Base-by-base conservation (phyloP, 1,140 invertebrate genomes). In the Diprion similis region DNA sequence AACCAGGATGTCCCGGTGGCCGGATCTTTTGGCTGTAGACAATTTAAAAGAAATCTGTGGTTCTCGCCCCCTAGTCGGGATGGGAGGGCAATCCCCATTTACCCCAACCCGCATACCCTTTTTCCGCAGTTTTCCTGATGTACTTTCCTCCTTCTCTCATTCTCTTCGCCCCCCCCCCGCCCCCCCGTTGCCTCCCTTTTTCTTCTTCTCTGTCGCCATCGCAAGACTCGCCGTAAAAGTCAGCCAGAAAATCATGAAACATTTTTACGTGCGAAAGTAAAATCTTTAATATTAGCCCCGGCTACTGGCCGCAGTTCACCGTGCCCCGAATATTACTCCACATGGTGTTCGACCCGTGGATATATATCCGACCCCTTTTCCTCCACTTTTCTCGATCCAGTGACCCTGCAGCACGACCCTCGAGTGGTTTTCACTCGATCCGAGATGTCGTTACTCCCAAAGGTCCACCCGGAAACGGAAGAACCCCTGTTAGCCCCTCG, bases 361-460 rank as follows among this genome's bases (percentile, higher is more conserved):
- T 37, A 37, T 37, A 37, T 37, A 37, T 37, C 24, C 24, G 6
- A 37, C 24, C 24, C 24, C 24, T 59, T 59, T 59, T 59, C 51
- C 24, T 17, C 51, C n/a, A 37, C 51, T 17, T 15, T 59, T 9
- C 51, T 17, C n/a, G 51, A 59, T 59, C 51, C 51, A 59, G 51
- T 17, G 8, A 17, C 24, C 24, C 24, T 37, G 51, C 24, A 37
- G 24, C 24, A 37, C 6, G n/a, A 17, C 51, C n/a, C 11, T 0
- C 6, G 51, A 59, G 51, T 59, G 51, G 51, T 59, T 59, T 59
- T n/a, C 51, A 59, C 51, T 59, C 51, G 51, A 59, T 59, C n/a
- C 51, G 51, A 59, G 51, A 59, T 9, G 51, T 59, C 51, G n/a
- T 59, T 59, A 15, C 51, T 59, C 51, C 11, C n/a, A 59, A 59